Evolutionary conservation across 1,140 invertebrate species (phyloP), one percentile per base, ranked within the genome.

Genomic region (Bombus haemorrhoidalis): DNA sequence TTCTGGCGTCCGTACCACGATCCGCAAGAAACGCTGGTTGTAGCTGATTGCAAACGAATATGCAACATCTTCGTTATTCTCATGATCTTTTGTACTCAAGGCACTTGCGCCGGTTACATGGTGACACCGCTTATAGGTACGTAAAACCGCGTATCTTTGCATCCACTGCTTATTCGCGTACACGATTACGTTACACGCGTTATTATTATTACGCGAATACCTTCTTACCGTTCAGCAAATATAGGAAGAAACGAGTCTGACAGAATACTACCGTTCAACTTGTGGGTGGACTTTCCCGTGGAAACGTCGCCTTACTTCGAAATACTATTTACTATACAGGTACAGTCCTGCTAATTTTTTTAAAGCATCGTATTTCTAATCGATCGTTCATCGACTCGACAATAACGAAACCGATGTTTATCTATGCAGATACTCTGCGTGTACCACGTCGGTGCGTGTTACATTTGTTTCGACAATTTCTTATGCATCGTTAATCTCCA

Each of bases 381-480:
- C n/a, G n/a, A n/a, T 6, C 13, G 10, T 2, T 15, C 15, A 15
- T 13, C 3, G 3, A 32, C 13, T n/a, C 2, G 13, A 15, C 2
- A 0, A 8, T 32, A 15, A 32, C 9, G 34, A n/a, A 15, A 18
- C 9, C 13, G 22, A 39, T 37, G 71, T 43, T 13, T 22, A 25
- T 57, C 18, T 32, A 0, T 47, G 0, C n/a, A 91, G 90, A 68
- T 75, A 28, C 15, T 85, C 10, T 68, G 80, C 8, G 57, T 90
- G 12, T 43, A 90, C 57, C 87, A 92, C 25, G 53, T 82, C 3
- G 89, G 86, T 28, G 3, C 88, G 1, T 86, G 82, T 47, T 89
- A 86, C 71, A 87, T 89, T 34, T 91, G 87, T 41, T 92, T 91
- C 57, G 90, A 91, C 66, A 91, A 83, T 85, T 66, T 91, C 0